Evolutionary conservation across 2,113 vertebrate species (phyloP).

Genomic region (Prionailurus bengalensis): DNA sequence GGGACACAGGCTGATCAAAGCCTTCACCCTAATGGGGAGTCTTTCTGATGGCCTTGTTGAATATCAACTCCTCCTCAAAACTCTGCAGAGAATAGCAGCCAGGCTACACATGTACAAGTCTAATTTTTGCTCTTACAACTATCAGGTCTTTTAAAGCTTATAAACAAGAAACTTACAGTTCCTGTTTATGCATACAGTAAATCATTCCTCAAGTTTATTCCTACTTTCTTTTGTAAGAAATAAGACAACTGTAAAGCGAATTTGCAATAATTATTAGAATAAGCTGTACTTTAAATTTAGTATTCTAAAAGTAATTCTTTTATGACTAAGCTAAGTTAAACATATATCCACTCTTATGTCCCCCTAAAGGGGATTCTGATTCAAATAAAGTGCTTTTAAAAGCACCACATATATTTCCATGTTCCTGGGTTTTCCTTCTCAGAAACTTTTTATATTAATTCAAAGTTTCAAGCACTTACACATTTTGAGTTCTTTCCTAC

Average conservation of each 20-base stretch:
- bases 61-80: not conserved
- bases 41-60: not conserved
- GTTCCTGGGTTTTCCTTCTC: constrained; percentile 20
- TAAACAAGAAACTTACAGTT: constrained; percentile 33
- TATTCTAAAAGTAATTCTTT: constrained; percentile 59
- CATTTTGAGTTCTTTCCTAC: constrained; percentile 28
- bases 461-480: constrained; percentile 40
- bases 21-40: not conserved
- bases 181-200: not conserved
- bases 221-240: constrained; percentile 45
- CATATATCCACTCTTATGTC: not conserved
- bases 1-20: not conserved
- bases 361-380: not conserved
- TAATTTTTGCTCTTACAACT: constrained; percentile 26
- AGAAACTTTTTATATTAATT: constrained; percentile 59
- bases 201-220: constrained; percentile 22
- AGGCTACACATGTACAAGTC: not conserved
- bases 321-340: constrained; percentile 51
- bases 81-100: not conserved
- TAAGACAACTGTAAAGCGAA: constrained; percentile 35
- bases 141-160: constrained; percentile 15
- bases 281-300: constrained; percentile 49
- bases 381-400: constrained; percentile 42
- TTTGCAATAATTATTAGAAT: constrained; percentile 34
- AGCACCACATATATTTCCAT: not conserved